phyloP scores from a whole-genome alignment of 2,888 invertebrate species.

The Heliconius ethilla region DNA sequence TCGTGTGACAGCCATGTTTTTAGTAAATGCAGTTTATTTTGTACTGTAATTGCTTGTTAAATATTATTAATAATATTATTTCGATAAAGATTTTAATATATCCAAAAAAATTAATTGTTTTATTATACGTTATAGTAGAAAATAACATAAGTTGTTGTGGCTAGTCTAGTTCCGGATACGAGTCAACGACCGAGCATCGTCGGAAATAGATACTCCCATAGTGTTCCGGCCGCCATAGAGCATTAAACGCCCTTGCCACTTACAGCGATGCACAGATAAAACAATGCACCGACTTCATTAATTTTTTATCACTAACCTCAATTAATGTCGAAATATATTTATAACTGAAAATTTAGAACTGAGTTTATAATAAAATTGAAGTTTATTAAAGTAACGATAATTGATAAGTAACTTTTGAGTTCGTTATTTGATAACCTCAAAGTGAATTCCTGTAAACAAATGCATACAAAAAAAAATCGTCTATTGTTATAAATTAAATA shows the following conservation, averaged over 20 bases:
- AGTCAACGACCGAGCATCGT: constrained; percentile 70
- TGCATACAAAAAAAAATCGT: neutral
- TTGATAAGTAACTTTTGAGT: neutral
- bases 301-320: neutral
- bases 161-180: constrained; percentile 65
- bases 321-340: neutral
- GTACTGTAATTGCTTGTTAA: neutral
- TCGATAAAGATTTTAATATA: neutral
- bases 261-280: neutral
- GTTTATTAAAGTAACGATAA: too few relatives aligned
- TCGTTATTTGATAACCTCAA: neutral
- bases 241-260: constrained; percentile 20
- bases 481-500: neutral
- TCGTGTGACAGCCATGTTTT: neutral
- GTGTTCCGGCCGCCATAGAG: constrained; percentile 55
- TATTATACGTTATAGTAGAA: neutral
- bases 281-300: neutral
- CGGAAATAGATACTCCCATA: constrained; percentile 72
- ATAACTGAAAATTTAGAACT: neutral
- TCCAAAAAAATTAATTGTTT: neutral
- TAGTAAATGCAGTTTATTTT: neutral
- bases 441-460: neutral
- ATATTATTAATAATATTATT: neutral
- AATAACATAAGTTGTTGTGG: neutral
- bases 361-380: too few relatives aligned